phyloP scores from a whole-genome alignment of 2,888 invertebrate species.

The Clusia tigrina region DNA sequence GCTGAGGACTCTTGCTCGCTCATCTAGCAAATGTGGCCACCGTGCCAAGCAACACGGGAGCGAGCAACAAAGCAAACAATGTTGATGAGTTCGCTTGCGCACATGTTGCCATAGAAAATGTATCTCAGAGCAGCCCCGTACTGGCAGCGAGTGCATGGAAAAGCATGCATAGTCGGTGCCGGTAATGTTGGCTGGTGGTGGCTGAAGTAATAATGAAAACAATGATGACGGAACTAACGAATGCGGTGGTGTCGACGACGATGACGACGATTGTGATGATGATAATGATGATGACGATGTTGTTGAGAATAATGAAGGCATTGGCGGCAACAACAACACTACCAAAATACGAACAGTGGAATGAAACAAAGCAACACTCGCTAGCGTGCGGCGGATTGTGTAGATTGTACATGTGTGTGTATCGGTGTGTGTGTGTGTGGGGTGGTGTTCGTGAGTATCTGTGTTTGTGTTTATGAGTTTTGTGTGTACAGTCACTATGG shows the following conservation, averaged over 20 bases:
- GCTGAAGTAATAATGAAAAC: neutral
- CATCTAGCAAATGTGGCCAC: no score
- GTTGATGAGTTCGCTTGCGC: no score
- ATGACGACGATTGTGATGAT: slow-evolving; percentile 2
- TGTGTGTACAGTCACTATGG: slow-evolving; percentile 32
- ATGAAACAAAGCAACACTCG: slow-evolving; percentile 20
- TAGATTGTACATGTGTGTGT: neutral
- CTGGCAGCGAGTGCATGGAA: slow-evolving; percentile 5
- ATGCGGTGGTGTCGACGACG: neutral
- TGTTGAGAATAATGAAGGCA: neutral
- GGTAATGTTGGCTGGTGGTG: slow-evolving; percentile 8
- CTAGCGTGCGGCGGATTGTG: slow-evolving; percentile 7
- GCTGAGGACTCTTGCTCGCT: no score
- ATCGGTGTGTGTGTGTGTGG: neutral
- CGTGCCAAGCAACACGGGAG: neutral
- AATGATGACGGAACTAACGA: slow-evolving; percentile 7
- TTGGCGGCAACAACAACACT: neutral
- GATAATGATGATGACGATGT: slow-evolving; percentile 13
- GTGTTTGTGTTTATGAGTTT: slow-evolving; percentile 26
- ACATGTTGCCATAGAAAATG: no score
- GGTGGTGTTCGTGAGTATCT: slow-evolving; percentile 16
- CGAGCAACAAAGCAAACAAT: neutral
- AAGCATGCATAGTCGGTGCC: slow-evolving; percentile 4
- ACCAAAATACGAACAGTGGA: slow-evolving; percentile 17
- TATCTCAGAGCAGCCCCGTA: no score